phyloP scores from a whole-genome alignment of 2,797 vertebrate species.

The Sebastes ruberrimus region DNA sequence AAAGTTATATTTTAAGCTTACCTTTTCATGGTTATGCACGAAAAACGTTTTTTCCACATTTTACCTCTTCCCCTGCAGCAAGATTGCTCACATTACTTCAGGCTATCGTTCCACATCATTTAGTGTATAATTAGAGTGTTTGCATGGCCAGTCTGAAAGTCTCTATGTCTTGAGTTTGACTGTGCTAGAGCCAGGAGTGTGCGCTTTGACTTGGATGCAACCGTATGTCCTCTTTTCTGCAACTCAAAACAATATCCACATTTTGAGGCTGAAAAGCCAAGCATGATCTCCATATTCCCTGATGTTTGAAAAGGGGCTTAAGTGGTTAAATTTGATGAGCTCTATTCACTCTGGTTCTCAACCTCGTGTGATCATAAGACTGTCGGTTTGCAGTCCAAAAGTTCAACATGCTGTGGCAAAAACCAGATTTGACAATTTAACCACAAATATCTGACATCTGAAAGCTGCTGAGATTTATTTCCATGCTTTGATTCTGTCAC shows the following conservation, averaged over 20 bases:
- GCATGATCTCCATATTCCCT: background rate
- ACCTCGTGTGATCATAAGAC: background rate
- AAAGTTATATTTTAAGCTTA: conserved; percentile 64
- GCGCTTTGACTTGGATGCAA: conserved; percentile 36
- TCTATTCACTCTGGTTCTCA: background rate
- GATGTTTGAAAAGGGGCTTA: background rate
- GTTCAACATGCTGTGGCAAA: background rate
- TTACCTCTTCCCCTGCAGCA: conserved; percentile 71
- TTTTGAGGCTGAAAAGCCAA: background rate
- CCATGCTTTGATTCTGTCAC: background rate
- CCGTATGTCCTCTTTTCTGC: conserved; percentile 13
- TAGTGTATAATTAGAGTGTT: conserved; percentile 80
- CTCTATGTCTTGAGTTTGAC: conserved; percentile 42
- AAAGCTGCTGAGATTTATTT: background rate
- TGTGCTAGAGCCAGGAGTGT: conserved; percentile 25
- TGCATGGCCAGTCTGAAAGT: conserved; percentile 59
- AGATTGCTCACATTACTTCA: conserved; percentile 73
- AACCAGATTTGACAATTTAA: background rate
- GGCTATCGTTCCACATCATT: conserved; percentile 86
- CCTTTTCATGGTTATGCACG: conserved; percentile 72
- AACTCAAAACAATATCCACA: conserved; percentile 5
- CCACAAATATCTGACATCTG: background rate
- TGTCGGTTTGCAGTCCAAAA: background rate
- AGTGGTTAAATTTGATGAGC: background rate
- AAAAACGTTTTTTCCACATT: conserved; percentile 85